Evolutionary conservation across 2,113 vertebrate genomes (phyloP).

Genomic region (Alouatta palliata): DNA sequence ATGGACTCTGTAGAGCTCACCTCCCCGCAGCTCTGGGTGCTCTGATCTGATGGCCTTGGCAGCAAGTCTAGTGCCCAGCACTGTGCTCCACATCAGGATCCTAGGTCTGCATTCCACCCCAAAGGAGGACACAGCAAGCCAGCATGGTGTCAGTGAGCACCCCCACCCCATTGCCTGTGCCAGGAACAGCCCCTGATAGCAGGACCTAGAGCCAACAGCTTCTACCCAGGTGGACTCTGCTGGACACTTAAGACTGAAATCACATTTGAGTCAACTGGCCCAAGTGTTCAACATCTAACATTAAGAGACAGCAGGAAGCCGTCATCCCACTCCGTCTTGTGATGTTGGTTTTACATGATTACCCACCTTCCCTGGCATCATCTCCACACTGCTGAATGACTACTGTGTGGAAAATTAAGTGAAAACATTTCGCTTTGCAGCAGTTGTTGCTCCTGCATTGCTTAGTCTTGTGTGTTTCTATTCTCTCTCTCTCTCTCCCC

Average conservation of each 20-base stretch:
- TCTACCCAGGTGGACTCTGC: not conserved
- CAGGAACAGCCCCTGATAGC: not conserved
- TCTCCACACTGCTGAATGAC: constrained; percentile 45
- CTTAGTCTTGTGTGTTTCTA: not conserved
- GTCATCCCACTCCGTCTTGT: constrained; percentile 43
- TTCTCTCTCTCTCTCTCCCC: constrained; percentile 52
- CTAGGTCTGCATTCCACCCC: not conserved
- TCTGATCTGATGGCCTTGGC: not conserved
- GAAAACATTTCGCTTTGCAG: constrained; percentile 62
- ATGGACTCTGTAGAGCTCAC: too few relatives aligned
- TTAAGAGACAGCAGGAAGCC: constrained; percentile 68
- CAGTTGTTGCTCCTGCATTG: not conserved
- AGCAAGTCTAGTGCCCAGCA: not conserved
- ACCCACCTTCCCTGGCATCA: constrained; percentile 50
- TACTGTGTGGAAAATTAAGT: constrained; percentile 63
- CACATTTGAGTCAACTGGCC: constrained; percentile 55
- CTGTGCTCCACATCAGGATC: too few relatives aligned
- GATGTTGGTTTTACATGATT: constrained; percentile 42
- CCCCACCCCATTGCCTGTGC: not conserved
- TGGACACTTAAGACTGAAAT: not conserved
- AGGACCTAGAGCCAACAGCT: not conserved
- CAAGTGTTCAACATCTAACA: constrained; percentile 38
- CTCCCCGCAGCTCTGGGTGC: not conserved
- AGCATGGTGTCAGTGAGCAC: accelerated
- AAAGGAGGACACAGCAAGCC: too few relatives aligned